A percentile compares a stretch with the other conserved stretches of the same genome.
These are phyloP conservation scores for Rhinella marina DNA, from an alignment of 2,797 vertebrate genomes.

Conservation along the genomic window DNA sequence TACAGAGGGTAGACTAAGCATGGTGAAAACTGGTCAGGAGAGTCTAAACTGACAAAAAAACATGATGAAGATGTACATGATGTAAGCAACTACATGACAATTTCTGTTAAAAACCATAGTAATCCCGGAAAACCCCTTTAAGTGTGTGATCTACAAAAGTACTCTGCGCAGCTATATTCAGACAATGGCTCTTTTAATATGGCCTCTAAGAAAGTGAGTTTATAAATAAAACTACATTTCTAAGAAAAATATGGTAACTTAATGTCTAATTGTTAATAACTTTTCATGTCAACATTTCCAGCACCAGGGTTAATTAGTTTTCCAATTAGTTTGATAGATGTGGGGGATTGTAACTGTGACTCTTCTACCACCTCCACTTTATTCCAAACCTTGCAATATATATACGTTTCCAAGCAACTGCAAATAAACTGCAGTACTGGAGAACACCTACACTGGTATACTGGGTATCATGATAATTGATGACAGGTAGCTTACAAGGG, in stretches of 20 bases:
- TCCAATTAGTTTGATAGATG: conserved; percentile 3
- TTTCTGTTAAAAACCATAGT: no score
- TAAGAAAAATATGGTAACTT: background rate
- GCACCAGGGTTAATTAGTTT: conserved; percentile 10
- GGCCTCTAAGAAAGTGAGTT: no score
- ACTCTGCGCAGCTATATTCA: no score
- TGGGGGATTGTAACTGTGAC: background rate
- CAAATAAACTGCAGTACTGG: background rate
- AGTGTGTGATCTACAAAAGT: no score
- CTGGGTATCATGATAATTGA: background rate
- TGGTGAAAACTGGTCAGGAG: no score
- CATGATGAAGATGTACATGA: no score
- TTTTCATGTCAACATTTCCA: background rate
- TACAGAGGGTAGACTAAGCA: no score
- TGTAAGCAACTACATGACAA: no score
- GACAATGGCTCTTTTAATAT: no score
- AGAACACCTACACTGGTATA: background rate
- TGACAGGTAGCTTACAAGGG: background rate
- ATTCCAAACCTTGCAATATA: background rate
- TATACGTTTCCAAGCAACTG: conserved; percentile 8
- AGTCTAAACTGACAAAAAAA: no score
- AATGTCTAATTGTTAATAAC: background rate
- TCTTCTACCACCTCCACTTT: background rate
- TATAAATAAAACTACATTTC: background rate
- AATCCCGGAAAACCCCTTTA: no score